Evolutionary conservation across 2,888 invertebrate genomes (phyloP), one percentile per base, ranked within the genome.

Genomic region (Merodon equestris): DNA sequence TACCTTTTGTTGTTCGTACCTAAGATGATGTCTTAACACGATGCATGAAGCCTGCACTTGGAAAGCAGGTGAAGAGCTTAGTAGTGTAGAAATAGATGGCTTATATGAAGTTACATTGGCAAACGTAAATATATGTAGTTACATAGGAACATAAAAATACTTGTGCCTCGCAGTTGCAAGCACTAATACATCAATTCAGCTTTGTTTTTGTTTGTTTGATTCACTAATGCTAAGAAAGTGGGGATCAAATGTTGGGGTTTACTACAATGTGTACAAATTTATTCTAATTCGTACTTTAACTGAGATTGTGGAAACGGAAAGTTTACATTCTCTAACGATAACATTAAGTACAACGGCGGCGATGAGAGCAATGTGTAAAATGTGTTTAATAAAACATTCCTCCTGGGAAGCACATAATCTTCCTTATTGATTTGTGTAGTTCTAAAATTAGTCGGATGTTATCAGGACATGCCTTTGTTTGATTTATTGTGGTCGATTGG

Each of bases 21-120:
- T 19, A 72, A 76, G 58, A 45, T 72, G 66, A 76, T 71, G 72
- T 56, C 54, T 71, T 66, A 64, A 54, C 57, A 72, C 66, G 54
- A 66, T 40, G 34, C 58, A 70, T 40, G 27, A 27, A 27, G 27
- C 27, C 27, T 27, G 27, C 66, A 71, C 60, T 66, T 64, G 64
- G n/a, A 57, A 61, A 57, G 51, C 63, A 50, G 44, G 44, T 57
- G 57, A 54, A 60, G 58, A 40, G 58, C 17, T 42, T 13, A 36
- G 18, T 34, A 40, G 40, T 10, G n/a, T 40, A n/a, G 63, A 45
- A 38, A 36, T 40, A 50, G 48, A 36, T 42, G 34, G 14, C 54
- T 67, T 44, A 50, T 40, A 63, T 57, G 19, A 9, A 53, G 36
- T 47, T 66, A 48, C 44, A 40, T 38, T 15, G 50, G 18, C 38